Conservation (phyloP, 2,888 invertebrate species). For the Rapana venosa region DNA sequence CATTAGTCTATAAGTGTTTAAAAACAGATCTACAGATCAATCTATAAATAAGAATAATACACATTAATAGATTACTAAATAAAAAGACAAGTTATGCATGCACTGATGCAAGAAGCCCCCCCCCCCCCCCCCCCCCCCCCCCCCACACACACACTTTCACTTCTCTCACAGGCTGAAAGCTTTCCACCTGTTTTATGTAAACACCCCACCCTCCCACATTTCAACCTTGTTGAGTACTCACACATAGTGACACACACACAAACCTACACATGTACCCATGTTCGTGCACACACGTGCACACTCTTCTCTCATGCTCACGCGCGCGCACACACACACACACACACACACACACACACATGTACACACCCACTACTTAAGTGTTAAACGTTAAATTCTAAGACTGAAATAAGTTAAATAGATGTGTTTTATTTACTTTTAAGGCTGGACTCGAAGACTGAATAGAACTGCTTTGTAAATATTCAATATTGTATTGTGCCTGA, state of each 20-base stretch:
- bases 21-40: too few species aligned
- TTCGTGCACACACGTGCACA: background rate
- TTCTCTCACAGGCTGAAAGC: background rate
- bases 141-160: background rate
- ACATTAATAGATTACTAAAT: too few species aligned
- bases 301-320: too few species aligned
- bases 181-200: background rate
- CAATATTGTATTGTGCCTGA: too few species aligned
- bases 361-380: background rate
- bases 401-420: too few species aligned
- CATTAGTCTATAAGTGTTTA: background rate
- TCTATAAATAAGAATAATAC: too few species aligned
- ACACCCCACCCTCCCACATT: background rate
- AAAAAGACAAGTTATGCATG: background rate
- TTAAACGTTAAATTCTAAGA: background rate
- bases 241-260: background rate
- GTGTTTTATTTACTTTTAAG: too few species aligned
- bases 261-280: background rate
- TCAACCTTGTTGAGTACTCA: background rate
- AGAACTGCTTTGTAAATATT: too few species aligned
- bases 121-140: background rate
- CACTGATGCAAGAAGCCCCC: background rate
- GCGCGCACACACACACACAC: background rate
- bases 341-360: background rate
- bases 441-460: too few species aligned